These are phyloP conservation scores for Tyria jacobaeae DNA, from an alignment of 2,888 invertebrate genomes.

Conservation along the genomic window DNA sequence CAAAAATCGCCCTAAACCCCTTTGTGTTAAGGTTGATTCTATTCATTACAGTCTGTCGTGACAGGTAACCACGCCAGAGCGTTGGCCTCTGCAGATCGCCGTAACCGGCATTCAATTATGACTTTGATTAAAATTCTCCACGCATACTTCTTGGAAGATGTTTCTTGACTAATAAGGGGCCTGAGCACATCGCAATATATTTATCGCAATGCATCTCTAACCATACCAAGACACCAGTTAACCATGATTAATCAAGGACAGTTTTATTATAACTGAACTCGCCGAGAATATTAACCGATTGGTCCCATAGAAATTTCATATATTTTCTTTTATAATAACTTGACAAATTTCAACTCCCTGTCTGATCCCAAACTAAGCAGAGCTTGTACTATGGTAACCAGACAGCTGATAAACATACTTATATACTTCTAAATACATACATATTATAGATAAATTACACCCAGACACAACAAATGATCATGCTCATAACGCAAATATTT, in stretches of 20 bases:
- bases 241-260: no score
- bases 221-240: neutral
- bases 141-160: neutral
- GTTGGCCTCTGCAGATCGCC: neutral
- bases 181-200: neutral
- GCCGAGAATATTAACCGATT: no score
- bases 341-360: no score
- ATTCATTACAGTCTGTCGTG: neutral
- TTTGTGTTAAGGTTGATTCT: neutral
- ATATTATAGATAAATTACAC: no score
- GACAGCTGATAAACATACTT: no score
- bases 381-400: no score
- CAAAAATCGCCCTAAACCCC: neutral
- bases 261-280: no score
- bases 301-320: no score
- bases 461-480: neutral
- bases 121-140: neutral
- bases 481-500: neutral
- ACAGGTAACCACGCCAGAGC: neutral
- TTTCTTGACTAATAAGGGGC: neutral
- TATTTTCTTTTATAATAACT: no score
- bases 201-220: neutral
- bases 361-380: no score
- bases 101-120: neutral
- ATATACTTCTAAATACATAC: no score